Base-by-base conservation (phyloP, 2,888 invertebrate genomes). In the Ormyrus thymus region DNA sequence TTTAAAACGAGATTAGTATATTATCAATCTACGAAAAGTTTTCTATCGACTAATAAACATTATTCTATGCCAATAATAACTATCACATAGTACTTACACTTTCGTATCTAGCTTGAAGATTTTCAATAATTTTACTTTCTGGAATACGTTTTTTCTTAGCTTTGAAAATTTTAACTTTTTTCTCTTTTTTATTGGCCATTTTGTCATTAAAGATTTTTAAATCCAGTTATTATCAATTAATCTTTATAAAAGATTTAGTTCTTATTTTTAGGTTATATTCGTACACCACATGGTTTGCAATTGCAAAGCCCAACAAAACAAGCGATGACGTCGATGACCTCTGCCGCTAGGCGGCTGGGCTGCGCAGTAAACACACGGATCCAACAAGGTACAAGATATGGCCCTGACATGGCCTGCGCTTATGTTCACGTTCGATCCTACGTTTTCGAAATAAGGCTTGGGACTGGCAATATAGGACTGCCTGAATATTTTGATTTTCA, bases 151-250 rank as follows among this genome's bases (percentile, higher is more conserved):
- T 87, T 62, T 84, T 86, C 58, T 87, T 89, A 7, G 80, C 82
- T 43, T 81, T 84, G 68, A 84, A 88, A 68, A 85, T 72, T 81
- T 85, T 86, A n/a, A 88, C 84, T 84, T 89, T 88, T 43, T 84
- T 87, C 13, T 64, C 65, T 10, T 79, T 75, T 76, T 79, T 80
- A n/a, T 76, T 62, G 29, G 62, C 72, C 79, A 80, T 80, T 7
- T 56, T 71, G 6, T 13, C 6, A 11, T 61, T 59, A 9, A 10
- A 64, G 29, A 68, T 11, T 48, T 72, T 61, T n/a, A 10, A 29
- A 4, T 51, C 11, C 10, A 9, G 10, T 45, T 10, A 46, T 15
- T 46, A 46, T 0, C n/a, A 59, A 70, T 48, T 11, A 11, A 56
- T 7, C 45, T 68, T 7, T n/a, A 13, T 43, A 46, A 69, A 13